Conservation (phyloP, 2,113 vertebrate species). For the Myanophis thanlyinensis region DNA sequence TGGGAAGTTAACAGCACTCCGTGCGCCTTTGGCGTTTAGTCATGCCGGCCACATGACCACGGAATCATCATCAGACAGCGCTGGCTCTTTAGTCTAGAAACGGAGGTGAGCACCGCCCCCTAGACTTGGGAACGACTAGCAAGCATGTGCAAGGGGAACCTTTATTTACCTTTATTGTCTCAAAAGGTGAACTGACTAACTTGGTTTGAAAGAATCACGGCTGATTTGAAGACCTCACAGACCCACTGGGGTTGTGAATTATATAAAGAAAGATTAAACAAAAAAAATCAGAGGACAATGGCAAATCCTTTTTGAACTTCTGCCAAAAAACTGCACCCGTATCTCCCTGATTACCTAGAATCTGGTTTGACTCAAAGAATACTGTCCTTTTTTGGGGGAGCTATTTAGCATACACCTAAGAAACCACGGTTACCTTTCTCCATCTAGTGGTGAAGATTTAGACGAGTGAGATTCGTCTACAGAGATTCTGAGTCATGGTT, state of each 20-base stretch:
- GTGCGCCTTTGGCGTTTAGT: too few species aligned
- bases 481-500: too few species aligned
- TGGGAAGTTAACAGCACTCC: too few species aligned
- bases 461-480: neutral
- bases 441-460: neutral
- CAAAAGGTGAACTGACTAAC: neutral
- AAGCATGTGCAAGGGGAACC: too few species aligned
- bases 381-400: rapidly evolving
- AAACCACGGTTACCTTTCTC: neutral
- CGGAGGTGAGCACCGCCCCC: too few species aligned
- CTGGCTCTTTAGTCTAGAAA: too few species aligned
- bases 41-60: too few species aligned
- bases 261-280: neutral
- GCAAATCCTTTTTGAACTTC: neutral
- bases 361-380: neutral
- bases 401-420: neutral
- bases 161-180: too few species aligned
- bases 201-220: neutral
- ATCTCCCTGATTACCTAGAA: neutral
- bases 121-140: too few species aligned
- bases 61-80: too few species aligned
- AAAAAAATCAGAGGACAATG: neutral
- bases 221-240: neutral
- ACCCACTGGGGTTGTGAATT: neutral
- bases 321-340: neutral